Base-by-base conservation (phyloP, 2,888 invertebrate species). In the Drosophila antonietae region DNA sequence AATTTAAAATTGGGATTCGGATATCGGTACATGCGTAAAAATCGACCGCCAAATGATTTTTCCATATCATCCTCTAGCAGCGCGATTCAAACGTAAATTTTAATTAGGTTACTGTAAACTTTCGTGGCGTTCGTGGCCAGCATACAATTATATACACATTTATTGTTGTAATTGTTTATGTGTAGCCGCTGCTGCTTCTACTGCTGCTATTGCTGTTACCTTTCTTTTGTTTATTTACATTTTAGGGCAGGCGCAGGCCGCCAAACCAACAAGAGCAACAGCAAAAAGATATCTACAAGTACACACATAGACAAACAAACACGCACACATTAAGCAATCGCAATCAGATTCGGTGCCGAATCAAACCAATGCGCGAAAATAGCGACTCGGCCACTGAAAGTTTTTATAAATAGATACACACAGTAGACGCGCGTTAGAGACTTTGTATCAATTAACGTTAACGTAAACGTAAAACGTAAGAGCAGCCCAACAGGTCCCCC, bases 381-480 rank as follows among this genome's bases (percentile, higher is more conserved):
- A 83, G 84, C 83, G 71, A 69, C 84, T 66, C 44, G 57, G 71
- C 68, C 56, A 64, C 65, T 52, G 68, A 75, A 70, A 60, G 59
- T 60, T 66, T 73, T 77, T 78, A 85, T 76, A 77, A 81, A 80
- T 72, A 82, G 71, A 72, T 46, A 57, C 56, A 62, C 62, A 39
- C 28, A 33, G 49, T 28, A 80, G 76, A 80, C 62, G 73, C 76
- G 60, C 85, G 73, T 83, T 83, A 72, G 67, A 84, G 77, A 77
- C 84, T 77, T 84, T 84, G 88, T 82, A 81, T 83, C 87, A 86
- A 86, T 84, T 86, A 79, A 88, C 79, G 74, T 79, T 86, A 79
- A 88, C 79, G 74, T 79, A 75, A 88, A 78, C 72, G 81, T 81
- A 68, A 71, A 78, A 62, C 68, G 62, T 68, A 74, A 67, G 57